phyloP scores from a whole-genome alignment of 2,888 invertebrate genomes.

The Drosophila yooni region DNA sequence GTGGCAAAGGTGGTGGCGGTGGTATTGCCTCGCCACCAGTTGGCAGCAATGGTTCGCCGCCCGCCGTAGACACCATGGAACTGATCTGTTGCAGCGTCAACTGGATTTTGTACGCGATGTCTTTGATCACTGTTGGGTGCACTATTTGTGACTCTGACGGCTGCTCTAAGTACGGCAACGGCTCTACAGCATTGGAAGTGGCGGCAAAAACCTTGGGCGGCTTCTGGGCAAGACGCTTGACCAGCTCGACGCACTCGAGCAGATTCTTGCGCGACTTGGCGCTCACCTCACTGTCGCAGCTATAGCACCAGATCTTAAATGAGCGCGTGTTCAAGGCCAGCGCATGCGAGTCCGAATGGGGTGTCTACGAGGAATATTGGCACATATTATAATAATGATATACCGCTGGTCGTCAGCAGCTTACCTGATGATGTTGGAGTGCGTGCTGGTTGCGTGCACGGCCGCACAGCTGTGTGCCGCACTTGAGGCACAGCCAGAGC shows the following conservation, averaged over 20 bases:
- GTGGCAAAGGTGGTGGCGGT: slow-evolving; percentile 44
- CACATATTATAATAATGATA: neutral
- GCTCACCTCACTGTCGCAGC: slow-evolving; percentile 90
- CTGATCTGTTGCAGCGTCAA: slow-evolving; percentile 67
- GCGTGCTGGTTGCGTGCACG: slow-evolving; percentile 89
- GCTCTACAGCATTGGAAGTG: slow-evolving; percentile 2
- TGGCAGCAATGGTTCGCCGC: slow-evolving; percentile 22
- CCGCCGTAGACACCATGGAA: slow-evolving; percentile 61
- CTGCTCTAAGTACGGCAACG: neutral
- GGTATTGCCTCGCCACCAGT: slow-evolving; percentile 43
- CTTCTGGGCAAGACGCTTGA: slow-evolving; percentile 87
- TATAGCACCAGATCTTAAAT: slow-evolving; percentile 92
- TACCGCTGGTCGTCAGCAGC: neutral
- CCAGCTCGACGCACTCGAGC: slow-evolving; percentile 90
- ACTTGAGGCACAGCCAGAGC: slow-evolving; percentile 93
- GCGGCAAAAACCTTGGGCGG: slow-evolving; percentile 45
- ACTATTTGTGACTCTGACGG: neutral
- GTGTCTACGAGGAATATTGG: slow-evolving; percentile 85
- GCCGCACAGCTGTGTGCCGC: slow-evolving; percentile 92
- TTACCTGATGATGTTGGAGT: slow-evolving; percentile 88
- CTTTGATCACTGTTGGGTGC: slow-evolving; percentile 48
- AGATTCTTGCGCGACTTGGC: slow-evolving; percentile 88
- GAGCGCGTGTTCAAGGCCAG: slow-evolving; percentile 90
- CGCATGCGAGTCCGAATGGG: slow-evolving; percentile 91
- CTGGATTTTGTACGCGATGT: slow-evolving; percentile 77